Percentiles rank a stretch among this genome's conserved stretches.
Conservation (phyloP, 2,113 vertebrate genomes). For the Rhinopithecus roxellana region DNA sequence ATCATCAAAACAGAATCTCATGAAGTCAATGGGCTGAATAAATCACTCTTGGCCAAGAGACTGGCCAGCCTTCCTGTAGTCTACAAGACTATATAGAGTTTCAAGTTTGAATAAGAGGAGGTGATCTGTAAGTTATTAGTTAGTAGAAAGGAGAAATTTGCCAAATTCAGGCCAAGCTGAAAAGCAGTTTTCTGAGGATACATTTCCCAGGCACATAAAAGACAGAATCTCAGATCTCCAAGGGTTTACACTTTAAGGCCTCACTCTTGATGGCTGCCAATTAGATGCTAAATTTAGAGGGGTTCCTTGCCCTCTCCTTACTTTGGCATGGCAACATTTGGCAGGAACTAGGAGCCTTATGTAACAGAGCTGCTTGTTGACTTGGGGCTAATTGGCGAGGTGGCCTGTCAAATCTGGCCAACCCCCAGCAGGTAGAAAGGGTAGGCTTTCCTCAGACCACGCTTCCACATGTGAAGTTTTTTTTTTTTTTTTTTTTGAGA, state of each 20-base stretch:
- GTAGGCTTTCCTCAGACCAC: not conserved
- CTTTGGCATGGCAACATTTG: constrained; percentile 30
- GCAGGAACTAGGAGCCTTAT: constrained; percentile 35
- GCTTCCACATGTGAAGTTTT: not conserved
- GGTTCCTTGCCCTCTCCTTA: constrained; percentile 15
- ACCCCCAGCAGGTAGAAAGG: not conserved
- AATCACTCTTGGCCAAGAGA: not conserved
- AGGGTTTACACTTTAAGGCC: constrained; percentile 47
- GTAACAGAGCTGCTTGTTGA: constrained; percentile 24
- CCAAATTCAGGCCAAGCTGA: not conserved
- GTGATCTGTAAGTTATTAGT: not conserved
- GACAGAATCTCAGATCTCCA: not conserved
- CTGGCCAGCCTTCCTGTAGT: not conserved
- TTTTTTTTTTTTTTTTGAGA: not conserved
- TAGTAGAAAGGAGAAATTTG: not conserved
- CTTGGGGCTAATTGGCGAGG: constrained; percentile 36
- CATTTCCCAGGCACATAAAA: not conserved
- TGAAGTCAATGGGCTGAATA: not conserved
- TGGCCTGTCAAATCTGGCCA: constrained; percentile 49
- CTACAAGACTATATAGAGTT: not conserved
- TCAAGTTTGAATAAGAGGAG: constrained; percentile 2
- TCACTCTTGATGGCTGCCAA: constrained; percentile 42
- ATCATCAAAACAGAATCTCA: not conserved
- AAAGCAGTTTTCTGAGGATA: constrained; percentile 26
- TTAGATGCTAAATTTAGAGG: constrained; percentile 45